Evolutionary conservation across 92 coral and sea anemone genomes (phyloP).

Genomic region (Blastomussa wellsi): DNA sequence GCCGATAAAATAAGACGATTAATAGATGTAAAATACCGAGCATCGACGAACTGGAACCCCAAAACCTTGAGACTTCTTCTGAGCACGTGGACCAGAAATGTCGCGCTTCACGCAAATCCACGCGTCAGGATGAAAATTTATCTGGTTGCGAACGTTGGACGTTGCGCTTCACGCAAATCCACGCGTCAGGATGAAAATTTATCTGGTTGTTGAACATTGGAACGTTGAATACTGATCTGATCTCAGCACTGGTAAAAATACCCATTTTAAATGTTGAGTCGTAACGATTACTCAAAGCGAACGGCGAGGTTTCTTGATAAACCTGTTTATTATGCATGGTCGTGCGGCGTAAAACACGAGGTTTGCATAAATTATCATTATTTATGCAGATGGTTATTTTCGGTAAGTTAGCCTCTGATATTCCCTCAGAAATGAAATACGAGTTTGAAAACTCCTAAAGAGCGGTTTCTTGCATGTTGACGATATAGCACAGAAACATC

Average conservation of each 20-base stretch:
- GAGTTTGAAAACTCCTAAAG: not conserved
- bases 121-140: not conserved
- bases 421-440: not conserved
- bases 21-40: not conserved
- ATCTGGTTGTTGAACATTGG: not conserved
- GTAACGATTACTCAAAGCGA: not conserved
- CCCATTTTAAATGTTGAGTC: not conserved
- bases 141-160: not conserved
- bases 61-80: not conserved
- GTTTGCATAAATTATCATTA: not conserved
- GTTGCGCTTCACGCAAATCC: not conserved
- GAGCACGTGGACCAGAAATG: not conserved
- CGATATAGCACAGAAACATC: not conserved
- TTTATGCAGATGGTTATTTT: not conserved
- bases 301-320: not conserved
- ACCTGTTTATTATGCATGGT: too few relatives aligned
- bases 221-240: not conserved
- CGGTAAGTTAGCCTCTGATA: not conserved
- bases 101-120: not conserved
- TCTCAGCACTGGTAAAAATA: not conserved
- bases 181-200: not conserved
- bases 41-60: not conserved
- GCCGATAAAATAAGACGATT: too few relatives aligned
- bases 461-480: not conserved
- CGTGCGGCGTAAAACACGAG: not conserved